Percentiles rank a stretch among this genome's conserved stretches.
Conservation (phyloP, 2,797 vertebrate species). For the Nannoperca australis region DNA sequence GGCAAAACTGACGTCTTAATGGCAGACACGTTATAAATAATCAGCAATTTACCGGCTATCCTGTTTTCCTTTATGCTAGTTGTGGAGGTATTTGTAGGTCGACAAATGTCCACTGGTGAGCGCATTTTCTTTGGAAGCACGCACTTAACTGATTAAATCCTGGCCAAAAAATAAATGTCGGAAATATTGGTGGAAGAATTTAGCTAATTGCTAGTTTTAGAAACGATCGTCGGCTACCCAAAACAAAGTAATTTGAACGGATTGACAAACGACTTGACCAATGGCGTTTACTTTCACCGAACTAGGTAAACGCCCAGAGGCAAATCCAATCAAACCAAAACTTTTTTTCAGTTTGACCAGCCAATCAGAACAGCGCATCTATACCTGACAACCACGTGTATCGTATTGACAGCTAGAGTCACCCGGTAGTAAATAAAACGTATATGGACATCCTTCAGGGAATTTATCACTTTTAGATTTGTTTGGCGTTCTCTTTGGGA, state of each 20-base stretch:
- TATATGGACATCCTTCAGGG: no score
- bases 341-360: not conserved
- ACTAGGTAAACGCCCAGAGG: fast-evolving
- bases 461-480: not conserved
- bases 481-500: not conserved
- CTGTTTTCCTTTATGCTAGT: not conserved
- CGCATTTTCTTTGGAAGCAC: not conserved
- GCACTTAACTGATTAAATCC: not conserved
- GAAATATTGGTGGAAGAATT: no score
- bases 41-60: not conserved
- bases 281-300: not conserved
- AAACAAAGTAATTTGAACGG: fast-evolving
- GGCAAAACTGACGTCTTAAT: not conserved
- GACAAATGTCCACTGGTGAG: not conserved
- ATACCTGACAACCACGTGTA: no score
- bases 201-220: not conserved
- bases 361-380: not conserved
- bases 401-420: not conserved
- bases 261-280: not conserved
- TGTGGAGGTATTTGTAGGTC: not conserved
- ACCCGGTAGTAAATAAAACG: not conserved
- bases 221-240: no score
- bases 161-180: not conserved
- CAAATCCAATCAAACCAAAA: not conserved
- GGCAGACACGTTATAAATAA: not conserved